Evolutionary conservation across 1,140 invertebrate genomes (phyloP), one percentile per base, ranked within the genome.

Genomic region (Drosophila ogumai): DNA sequence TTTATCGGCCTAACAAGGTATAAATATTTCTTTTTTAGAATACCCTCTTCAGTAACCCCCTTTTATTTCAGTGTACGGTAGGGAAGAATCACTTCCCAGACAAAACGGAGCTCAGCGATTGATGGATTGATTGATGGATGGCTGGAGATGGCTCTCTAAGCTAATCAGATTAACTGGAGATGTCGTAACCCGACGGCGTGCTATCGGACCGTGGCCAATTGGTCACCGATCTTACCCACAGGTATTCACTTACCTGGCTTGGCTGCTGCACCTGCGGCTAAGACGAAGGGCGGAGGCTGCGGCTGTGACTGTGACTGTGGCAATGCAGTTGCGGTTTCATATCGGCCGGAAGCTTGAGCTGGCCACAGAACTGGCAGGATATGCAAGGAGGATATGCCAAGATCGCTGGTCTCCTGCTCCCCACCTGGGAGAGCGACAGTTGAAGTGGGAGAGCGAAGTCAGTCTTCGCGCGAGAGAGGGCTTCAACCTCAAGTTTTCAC

Each of bases 281-380:
- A 50, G 64, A 46, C 22, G 55, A 72, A 46, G 32, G 43, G 10
- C 28, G 34, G 57, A 57, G 31, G 34, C 44, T 76, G 64, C 6
- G 32, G 34, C 60, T 38, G 28, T 34, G 43, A 34, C n/a, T 50
- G 55, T 55, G 19, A n/a, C 38, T 79, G 63, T 4, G 36, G 36
- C 36, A 49, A 25, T 61, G 79, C 79, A 82, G 44, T 80, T 87
- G 84, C 63, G 79, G 79, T 80, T 88, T 74, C 75, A 86, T 82
- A 13, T 46, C 57, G 52, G 47, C 65, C 82, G 82, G 79, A 87
- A 79, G 66, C 65, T 68, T 79, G 50, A 64, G 56, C 56, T 79
- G 71, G 71, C 82, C 82, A 52, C 82, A 82, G 61, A 22, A n/a
- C 3, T 38, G 68, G 55, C 74, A 78, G 74, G 75, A 78, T 78